Base-by-base conservation (phyloP, 2,888 invertebrate genomes). In the Rhimphoctona megacephalus region DNA sequence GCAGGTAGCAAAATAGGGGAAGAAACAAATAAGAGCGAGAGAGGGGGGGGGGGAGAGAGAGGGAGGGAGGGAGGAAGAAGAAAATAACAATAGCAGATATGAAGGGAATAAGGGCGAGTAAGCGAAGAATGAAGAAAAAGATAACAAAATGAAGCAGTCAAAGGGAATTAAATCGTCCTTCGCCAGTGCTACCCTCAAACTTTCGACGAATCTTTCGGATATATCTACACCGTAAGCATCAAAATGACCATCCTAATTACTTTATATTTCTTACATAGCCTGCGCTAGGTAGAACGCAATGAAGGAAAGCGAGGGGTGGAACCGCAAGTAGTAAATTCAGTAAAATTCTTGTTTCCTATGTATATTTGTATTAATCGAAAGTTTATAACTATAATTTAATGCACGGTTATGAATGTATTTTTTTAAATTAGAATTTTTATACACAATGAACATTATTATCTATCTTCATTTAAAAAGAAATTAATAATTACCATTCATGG, bases 201-300 rank as follows among this genome's bases (percentile, higher is more conserved):
- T 64, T 52, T 52, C 76, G 64, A 57, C 49, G 77, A 81, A 81
- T 73, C 77, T 81, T 72, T 66, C 77, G 81, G 73, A 73, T 84
- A 84, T 69, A 86, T 84, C 74, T 49, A 69, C 69, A 69, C 74
- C 77, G 61, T 81, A 70, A 73, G 70, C 39, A 25, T 57, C 86
- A 78, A 81, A 83, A 86, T 76, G 74, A 86, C 54, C 83, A 76
- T 78, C 85, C 92, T 93, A 93, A 94, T 93, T 93, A 93, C 92
- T 93, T 92, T 92, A 94, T 93, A 93, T 93, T 14, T 39, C 93
- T 93, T 93, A 92, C 92, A 91, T 91, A 66, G 61, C 61, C 49
- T 17, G 43, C 46, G 67, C 78, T 25, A 81, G 78, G 25, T 57
- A 43, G 72, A n/a, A 30, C 76, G 66, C 39, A 17, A 19, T 14